These are phyloP conservation scores for Leptopilina clavipes DNA, from an alignment of 1,140 invertebrate species.

Conservation along the genomic window DNA sequence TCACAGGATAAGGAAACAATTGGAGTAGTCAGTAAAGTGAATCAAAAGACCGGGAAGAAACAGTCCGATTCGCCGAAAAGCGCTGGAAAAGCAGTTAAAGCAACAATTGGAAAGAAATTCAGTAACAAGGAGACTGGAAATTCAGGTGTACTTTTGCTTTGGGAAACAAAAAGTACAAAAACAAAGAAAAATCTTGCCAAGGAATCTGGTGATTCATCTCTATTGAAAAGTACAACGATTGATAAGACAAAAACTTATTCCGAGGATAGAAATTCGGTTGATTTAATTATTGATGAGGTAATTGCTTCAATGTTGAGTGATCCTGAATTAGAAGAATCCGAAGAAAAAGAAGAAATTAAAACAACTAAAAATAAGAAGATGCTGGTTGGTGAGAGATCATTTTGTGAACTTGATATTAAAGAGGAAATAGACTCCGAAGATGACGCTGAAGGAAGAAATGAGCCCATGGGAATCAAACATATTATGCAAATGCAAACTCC, in stretches of 20 bases:
- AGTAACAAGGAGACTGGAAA: slow-evolving; percentile 46
- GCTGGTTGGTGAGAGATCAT: slow-evolving; percentile 57
- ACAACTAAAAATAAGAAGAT: slow-evolving; percentile 61
- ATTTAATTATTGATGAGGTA: slow-evolving; percentile 71
- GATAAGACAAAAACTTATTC: slow-evolving; percentile 39
- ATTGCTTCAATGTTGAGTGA: slow-evolving; percentile 70
- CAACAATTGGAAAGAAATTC: slow-evolving; percentile 41
- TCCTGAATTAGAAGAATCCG: slow-evolving; percentile 51
- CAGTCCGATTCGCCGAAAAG: slow-evolving; percentile 52
- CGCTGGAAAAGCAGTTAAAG: slow-evolving; percentile 43
- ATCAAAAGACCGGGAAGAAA: slow-evolving; percentile 60
- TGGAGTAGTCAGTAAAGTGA: slow-evolving; percentile 48
- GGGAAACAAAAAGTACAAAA: slow-evolving; percentile 41
- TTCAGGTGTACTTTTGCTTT: slow-evolving; percentile 27
- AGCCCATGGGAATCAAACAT: slow-evolving; percentile 46
- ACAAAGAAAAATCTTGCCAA: slow-evolving; percentile 44
- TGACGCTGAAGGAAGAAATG: slow-evolving; percentile 55
- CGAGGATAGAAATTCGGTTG: slow-evolving; percentile 64
- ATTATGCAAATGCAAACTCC: slow-evolving; percentile 49
- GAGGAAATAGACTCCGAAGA: slow-evolving; percentile 65
- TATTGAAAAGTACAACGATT: slow-evolving; percentile 33
- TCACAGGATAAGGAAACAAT: slow-evolving; percentile 45
- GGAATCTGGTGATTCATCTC: slow-evolving; percentile 37
- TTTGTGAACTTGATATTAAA: slow-evolving; percentile 62
- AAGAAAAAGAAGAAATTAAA: slow-evolving; percentile 56